Base-by-base conservation (phyloP, 1,140 invertebrate species). In the Marisa cornuarietis region DNA sequence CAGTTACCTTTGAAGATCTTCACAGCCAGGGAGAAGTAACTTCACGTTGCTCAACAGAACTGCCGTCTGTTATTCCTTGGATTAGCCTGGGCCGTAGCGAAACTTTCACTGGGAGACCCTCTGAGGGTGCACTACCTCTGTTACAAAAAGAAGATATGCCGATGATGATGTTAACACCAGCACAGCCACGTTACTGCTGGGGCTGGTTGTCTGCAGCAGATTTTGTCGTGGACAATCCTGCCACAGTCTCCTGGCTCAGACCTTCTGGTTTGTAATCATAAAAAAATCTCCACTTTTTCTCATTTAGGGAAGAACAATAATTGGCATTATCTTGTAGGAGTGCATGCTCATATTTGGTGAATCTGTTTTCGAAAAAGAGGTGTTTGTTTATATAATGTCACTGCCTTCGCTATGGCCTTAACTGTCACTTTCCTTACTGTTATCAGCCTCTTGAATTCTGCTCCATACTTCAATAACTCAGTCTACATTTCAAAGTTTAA, bases 161-260 rank as follows among this genome's bases (percentile, higher is more conserved):
- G 49, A 76, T 81, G 58, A 79, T 79, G 76, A 58, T 58, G 20
- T 24, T 84, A 71, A 81, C 79, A 16, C 66, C 63, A 20, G 83
- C 83, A 26, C 81, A 82, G 78, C 83, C 83, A 20, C 68, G 83
- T 16, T 80, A 80, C n/a, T 77, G 75, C 52, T 85, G 84, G 84
- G 74, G 68, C 20, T 83, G 82, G 84, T 52, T 85, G 61, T 76
- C 66, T 78, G 84, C 78, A 18, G 78, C 81, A 31, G 78, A 68
- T 54, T 85, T 82, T 72, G 68, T 80, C 20, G 79, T 85, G 24
- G 82, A 83, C n/a, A 79, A 85, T 20, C 84, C 84, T 24, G 61
- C 71, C 6, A 68, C 54, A 24, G 82, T 85, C 18, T 31, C 63
- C 8, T 85, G 84, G 84, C 78, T 85, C 10, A 51, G 66, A 75